Evolutionary conservation across 2,113 vertebrate genomes (phyloP).

Genomic region (Dunckerocampus dactyliophorus): DNA sequence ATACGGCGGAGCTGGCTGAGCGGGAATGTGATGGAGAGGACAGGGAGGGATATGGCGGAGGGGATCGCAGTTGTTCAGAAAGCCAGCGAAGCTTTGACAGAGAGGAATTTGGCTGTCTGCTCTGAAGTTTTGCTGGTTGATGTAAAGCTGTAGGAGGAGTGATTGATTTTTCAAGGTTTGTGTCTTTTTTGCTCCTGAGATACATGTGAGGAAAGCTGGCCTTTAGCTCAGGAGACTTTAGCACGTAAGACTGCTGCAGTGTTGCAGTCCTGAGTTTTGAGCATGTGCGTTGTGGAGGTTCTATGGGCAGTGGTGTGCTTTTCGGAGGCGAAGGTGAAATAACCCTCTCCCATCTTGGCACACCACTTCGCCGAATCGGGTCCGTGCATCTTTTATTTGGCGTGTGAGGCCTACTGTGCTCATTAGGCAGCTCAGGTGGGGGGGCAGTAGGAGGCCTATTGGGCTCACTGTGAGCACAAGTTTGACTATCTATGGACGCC

Average conservation of each 20-base stretch:
- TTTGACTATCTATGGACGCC: slow-evolving; percentile 55
- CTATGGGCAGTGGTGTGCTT: slow-evolving; percentile 9
- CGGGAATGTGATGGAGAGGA: slow-evolving; percentile 12
- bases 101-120: slow-evolving; percentile 33
- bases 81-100: slow-evolving; percentile 41
- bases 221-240: slow-evolving; percentile 17
- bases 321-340: slow-evolving; percentile 36
- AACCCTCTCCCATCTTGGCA: slow-evolving; percentile 26
- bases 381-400: slow-evolving; percentile 18
- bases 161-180: slow-evolving; percentile 23
- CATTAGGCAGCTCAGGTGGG: slow-evolving; percentile 5
- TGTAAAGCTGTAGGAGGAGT: slow-evolving; percentile 7
- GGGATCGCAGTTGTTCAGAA: slow-evolving; percentile 46
- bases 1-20: slow-evolving; percentile 1
- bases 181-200: slow-evolving; percentile 15
- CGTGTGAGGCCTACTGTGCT: slow-evolving; percentile 10
- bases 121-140: slow-evolving; percentile 2
- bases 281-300: slow-evolving; percentile 34
- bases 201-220: neutral
- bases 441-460: slow-evolving; percentile 17
- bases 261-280: slow-evolving; percentile 29
- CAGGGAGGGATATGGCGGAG: slow-evolving; percentile 3
- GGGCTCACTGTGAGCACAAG: slow-evolving; percentile 22
- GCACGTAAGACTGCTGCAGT: slow-evolving; percentile 3
- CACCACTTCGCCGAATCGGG: slow-evolving; percentile 3